Evolutionary conservation across 2,797 vertebrate genomes (phyloP), one percentile per base, ranked within the genome.

Genomic region (Lagorchestes hirsutus): DNA sequence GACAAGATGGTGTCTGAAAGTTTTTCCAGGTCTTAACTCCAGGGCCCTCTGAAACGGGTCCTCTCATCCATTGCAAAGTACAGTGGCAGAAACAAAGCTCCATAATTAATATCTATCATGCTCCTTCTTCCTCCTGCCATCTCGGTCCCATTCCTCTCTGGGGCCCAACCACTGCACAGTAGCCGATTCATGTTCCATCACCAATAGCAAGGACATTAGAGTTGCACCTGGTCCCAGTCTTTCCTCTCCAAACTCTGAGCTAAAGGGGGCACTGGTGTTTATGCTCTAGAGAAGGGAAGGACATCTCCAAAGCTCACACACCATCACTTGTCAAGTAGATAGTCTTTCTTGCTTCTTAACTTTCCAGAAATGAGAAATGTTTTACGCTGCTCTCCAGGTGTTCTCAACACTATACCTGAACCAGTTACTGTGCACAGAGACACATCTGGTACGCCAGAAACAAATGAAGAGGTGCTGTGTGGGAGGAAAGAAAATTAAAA

Each of bases 361-460:
- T 94, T 96, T 93, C 67, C 58, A 93, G 96, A 93, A 91, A 55
- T 52, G 94, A 50, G 90, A 96, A 57, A 94, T 55, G 8, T 54
- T 57, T 92, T 97, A 90, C 28, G 52, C 62, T 46, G 54, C 57
- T 94, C 92, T 93, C 94, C 31, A 95, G 95, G 54, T 95, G 87
- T 97, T 97, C 92, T 93, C 96, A 97, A 94, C 97, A 97, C 92
- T 96, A 95, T 96, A 95, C 90, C 56, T 91, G 22, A 96, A 98
- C 96, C 96, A 98, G 94, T 40, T 94, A 59, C 56, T 96, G 62
- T 97, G 94, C 46, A 28, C 67, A 96, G 74, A 98, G 97, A 97
- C 95, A 97, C 94, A 98, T 97, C 97, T 97, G 96, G 93, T 90
- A 59, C 96, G 96, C 94, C 55, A 96, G 55, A 98, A 96, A 98